Evolutionary conservation across 2,797 vertebrate species (phyloP).

Genomic region (Gallinago solitaria): DNA sequence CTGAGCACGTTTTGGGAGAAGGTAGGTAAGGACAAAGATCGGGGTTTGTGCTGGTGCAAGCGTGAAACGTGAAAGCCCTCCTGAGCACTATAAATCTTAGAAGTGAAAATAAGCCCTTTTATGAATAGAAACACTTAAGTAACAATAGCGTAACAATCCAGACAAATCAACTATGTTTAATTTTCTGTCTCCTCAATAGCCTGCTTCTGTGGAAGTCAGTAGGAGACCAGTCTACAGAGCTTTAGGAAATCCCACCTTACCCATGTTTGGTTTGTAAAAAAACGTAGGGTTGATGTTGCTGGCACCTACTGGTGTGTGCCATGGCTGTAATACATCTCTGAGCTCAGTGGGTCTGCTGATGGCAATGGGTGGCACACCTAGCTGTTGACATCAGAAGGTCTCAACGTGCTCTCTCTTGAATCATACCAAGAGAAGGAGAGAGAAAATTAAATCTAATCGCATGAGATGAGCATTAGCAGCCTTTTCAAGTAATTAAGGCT

Average conservation of each 20-base stretch:
- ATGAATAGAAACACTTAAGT: not conserved
- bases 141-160: not conserved
- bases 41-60: not conserved
- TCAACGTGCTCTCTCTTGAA: not conserved
- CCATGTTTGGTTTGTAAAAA: not conserved
- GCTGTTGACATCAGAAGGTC: not conserved
- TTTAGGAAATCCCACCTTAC: not conserved
- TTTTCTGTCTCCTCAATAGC: not conserved
- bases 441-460: slow-evolving; percentile 25
- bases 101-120: not conserved
- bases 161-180: not conserved
- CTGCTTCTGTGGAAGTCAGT: not conserved
- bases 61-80: not conserved
- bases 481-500: slow-evolving; percentile 44
- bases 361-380: not conserved
- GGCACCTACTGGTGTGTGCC: not conserved
- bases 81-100: not conserved
- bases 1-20: not conserved
- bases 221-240: not conserved
- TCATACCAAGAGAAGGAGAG: not conserved
- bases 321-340: not conserved
- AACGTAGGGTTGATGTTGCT: not conserved
- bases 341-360: not conserved
- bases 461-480: not conserved
- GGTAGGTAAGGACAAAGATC: not conserved